Evolutionary conservation across 2,888 invertebrate genomes (phyloP).

Genomic region (Tigriopus californicus): DNA sequence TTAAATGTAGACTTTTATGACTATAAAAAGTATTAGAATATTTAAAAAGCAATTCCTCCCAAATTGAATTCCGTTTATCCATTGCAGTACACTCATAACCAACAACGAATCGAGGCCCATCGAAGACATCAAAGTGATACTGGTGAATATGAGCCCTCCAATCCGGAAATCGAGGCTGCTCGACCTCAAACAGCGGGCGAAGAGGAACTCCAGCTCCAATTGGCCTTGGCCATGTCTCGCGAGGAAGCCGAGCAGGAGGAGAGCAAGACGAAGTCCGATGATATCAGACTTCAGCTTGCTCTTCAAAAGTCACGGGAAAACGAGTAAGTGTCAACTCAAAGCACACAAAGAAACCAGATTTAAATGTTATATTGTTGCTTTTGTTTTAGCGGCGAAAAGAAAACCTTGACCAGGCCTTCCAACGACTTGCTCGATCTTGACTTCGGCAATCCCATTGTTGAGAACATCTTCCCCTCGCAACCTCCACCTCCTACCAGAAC

Average conservation of each 20-base stretch:
- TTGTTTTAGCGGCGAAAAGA: too few species aligned
- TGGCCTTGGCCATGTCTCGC: constrained; percentile 93
- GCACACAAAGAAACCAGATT: too few species aligned
- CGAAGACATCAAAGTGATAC: too few species aligned
- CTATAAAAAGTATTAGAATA: not conserved
- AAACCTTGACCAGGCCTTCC: not conserved
- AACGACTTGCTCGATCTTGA: constrained; percentile 19
- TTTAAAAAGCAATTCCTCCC: not conserved
- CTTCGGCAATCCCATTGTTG: constrained; percentile 18
- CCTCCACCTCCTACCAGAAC: constrained; percentile 30
- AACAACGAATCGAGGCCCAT: not conserved
- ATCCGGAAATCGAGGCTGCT: constrained; percentile 19
- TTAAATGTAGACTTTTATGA: not conserved
- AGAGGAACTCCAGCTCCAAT: constrained; percentile 90
- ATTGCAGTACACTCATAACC: constrained; percentile 6
- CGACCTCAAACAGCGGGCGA: constrained; percentile 41
- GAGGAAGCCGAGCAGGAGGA: constrained; percentile 97
- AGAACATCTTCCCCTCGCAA: constrained; percentile 14
- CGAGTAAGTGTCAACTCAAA: constrained; percentile 17
- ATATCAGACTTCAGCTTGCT: constrained; percentile 85
- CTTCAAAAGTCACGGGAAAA: constrained; percentile 44
- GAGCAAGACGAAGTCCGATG: constrained; percentile 77
- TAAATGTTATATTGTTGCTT: too few species aligned
- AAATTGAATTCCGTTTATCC: not conserved
- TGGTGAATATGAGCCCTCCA: too few species aligned